Base-by-base conservation (phyloP, 2,797 vertebrate genomes). In the Coracias cyanogaster region DNA sequence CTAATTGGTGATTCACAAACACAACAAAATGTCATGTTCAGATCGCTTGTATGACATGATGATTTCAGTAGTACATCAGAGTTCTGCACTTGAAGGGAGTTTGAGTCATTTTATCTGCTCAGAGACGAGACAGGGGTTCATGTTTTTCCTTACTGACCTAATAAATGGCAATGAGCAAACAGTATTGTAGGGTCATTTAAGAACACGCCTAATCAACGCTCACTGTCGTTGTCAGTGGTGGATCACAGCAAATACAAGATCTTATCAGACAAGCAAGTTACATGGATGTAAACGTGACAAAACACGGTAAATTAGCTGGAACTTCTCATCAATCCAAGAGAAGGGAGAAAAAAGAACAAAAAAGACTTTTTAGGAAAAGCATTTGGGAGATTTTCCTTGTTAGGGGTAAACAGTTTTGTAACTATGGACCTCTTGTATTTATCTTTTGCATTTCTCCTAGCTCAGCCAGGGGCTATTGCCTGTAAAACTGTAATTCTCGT, bases 1-100 rank as follows among this genome's bases (percentile, higher is more conserved):
- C 51, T 84, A 69, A 84, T 73, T 86, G 73, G 74, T 94, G 85
- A 91, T 65, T 96, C 81, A 73, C 33, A 78, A 65, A 43, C 65
- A 58, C 25, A 82, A 8, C 46, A 35, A 88, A 93, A 95, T 88
- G 80, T 90, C 90, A 71, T 31, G 67, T 85, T 82, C 80, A 67
- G 18, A 61, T 33, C 29, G 49, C 54, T 35, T 43, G 49, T 65
- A 29, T 43, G 66, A 39, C 33, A 29, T 7, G 66, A 73, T 17
- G 37, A 25, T 52, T 94, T 88, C 51, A 13, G 37, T 29, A 21
- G 15, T 18, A 74, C 43, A 12, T 48, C 52, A 73, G 35, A 51
- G 28, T 90, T 61, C n/a, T 57, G 29, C 55, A 43, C 70, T 69
- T 48, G 57, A 60, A 67, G 65, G 61, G n/a, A 82, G 41, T 51